Conservation (phyloP, 2,113 vertebrate species). For the Xiphorhynchus elegans region DNA sequence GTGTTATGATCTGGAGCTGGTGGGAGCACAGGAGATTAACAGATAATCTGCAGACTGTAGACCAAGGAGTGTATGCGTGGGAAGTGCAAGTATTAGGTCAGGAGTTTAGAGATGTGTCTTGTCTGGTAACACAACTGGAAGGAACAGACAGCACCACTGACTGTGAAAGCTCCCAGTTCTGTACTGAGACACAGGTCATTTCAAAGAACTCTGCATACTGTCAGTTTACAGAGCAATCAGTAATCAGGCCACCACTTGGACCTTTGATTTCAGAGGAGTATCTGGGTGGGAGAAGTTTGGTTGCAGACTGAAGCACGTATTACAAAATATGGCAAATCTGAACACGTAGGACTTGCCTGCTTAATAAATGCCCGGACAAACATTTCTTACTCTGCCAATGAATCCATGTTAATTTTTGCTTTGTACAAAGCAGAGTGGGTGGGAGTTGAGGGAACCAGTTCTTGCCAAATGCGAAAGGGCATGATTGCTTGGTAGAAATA, state of each 20-base stretch:
- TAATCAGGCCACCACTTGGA: neutral
- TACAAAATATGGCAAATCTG: neutral
- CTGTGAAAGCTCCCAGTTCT: neutral
- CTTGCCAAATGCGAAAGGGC: neutral
- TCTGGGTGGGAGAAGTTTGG: neutral
- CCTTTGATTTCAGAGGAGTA: neutral
- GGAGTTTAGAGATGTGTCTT: neutral
- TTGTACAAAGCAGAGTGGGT: neutral
- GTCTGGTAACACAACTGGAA: neutral
- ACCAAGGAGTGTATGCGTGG: neutral
- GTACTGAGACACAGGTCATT: neutral
- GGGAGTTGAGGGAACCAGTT: neutral
- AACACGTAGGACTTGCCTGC: neutral
- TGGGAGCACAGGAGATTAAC: neutral
- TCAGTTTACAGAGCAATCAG: neutral
- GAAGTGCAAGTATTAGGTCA: neutral
- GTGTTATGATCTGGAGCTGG: neutral
- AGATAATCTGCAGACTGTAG: neutral
- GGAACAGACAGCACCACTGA: neutral
- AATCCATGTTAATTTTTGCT: neutral
- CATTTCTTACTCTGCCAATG: neutral
- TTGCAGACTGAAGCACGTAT: neutral
- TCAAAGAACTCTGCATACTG: neutral
- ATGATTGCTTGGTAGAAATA: neutral
- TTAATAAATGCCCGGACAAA: neutral